Evolutionary conservation across 2,113 vertebrate species (phyloP).

Genomic region (Alaudala cheleensis): DNA sequence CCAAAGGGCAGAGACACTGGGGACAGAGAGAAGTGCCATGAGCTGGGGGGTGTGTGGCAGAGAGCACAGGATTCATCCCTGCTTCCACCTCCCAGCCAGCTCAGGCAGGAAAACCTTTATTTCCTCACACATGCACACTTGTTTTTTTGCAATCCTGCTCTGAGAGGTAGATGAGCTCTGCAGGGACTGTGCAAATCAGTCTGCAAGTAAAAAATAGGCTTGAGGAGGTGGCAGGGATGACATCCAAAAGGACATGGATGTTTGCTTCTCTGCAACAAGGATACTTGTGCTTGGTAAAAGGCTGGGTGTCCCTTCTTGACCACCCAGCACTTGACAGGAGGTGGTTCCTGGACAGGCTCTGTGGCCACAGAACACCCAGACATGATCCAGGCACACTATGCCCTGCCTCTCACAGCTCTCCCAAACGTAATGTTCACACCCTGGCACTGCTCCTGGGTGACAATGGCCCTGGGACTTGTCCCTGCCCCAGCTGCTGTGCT

Average conservation of each 20-base stretch:
- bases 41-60: rapidly evolving
- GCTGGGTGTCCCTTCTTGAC: background rate
- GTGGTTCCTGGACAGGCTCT: background rate
- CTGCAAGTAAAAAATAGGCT: background rate
- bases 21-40: rapidly evolving
- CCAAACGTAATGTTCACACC: rapidly evolving
- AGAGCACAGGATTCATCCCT: background rate
- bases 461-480: rapidly evolving
- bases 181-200: background rate
- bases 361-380: rapidly evolving
- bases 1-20: background rate
- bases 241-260: background rate
- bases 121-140: rapidly evolving
- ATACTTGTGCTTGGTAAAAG: background rate
- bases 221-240: background rate
- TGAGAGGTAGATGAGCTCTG: background rate
- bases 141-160: background rate
- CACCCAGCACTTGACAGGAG: background rate
- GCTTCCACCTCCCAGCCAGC: background rate
- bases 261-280: background rate
- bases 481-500: background rate
- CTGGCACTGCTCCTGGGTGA: background rate
- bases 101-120: background rate
- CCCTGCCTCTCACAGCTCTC: background rate
- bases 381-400: rapidly evolving